Evolutionary conservation across 2,113 vertebrate genomes (phyloP).

Genomic region (Calidris pygmaea): DNA sequence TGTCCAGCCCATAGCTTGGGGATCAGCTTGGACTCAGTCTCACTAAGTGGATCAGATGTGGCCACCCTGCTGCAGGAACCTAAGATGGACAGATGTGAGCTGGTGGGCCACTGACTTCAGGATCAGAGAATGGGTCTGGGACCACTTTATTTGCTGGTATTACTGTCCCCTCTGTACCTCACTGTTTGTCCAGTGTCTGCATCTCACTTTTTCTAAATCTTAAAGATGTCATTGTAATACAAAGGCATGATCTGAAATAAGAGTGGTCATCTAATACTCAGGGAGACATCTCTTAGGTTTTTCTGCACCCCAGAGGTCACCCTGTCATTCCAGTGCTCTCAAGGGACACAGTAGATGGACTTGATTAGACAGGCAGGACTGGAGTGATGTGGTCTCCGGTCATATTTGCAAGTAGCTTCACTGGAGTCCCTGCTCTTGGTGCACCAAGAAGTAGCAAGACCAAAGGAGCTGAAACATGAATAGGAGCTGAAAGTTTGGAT

Average conservation of each 20-base stretch:
- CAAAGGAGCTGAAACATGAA: background rate
- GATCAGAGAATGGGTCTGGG: background rate
- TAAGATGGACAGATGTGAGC: background rate
- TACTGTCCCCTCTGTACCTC: background rate
- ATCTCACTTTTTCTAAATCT: background rate
- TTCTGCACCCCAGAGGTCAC: background rate
- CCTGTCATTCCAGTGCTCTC: background rate
- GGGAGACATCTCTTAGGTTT: background rate
- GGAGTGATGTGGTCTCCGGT: background rate
- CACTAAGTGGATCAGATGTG: background rate
- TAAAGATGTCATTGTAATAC: background rate
- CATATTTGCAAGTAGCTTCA: background rate
- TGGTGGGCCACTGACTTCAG: background rate
- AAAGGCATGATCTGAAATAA: background rate
- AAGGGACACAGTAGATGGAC: background rate
- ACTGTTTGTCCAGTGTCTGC: background rate
- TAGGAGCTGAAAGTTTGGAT: background rate
- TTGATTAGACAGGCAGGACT: background rate
- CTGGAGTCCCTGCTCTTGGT: background rate
- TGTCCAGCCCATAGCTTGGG: background rate
- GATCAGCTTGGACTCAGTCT: background rate
- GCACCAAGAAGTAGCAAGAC: background rate
- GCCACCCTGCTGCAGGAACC: background rate
- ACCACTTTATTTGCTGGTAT: background rate
- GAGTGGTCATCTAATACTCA: background rate